Conservation (phyloP, 2,797 vertebrate genomes). For the Stomatorhinus walkeri region DNA sequence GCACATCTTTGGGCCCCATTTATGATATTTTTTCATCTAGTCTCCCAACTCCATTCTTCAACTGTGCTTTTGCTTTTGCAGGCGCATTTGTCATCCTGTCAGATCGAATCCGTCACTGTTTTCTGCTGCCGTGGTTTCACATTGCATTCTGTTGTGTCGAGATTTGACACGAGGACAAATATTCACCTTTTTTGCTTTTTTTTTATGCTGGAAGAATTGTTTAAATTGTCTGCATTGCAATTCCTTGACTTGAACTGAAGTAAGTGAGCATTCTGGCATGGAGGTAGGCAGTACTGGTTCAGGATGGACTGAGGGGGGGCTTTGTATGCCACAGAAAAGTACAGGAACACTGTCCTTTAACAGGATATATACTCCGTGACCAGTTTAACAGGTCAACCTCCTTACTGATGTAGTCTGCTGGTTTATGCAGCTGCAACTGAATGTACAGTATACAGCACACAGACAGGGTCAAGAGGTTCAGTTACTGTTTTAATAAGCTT, state of each 20-base stretch:
- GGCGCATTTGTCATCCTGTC: constrained; percentile 69
- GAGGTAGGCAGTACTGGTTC: not conserved
- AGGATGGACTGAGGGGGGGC: not conserved
- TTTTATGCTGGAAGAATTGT: constrained; percentile 22
- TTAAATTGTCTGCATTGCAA: constrained; percentile 12
- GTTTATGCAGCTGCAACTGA: not conserved
- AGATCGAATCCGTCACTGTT: constrained; percentile 61
- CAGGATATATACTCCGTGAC: not conserved
- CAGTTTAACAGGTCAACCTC: not conserved
- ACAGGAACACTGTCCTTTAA: not conserved
- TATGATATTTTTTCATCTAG: constrained; percentile 34
- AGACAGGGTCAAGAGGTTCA: not conserved
- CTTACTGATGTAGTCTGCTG: not conserved
- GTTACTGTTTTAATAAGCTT: not conserved
- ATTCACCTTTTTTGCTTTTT: constrained; percentile 25
- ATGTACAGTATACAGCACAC: not conserved
- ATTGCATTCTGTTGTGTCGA: constrained; percentile 45
- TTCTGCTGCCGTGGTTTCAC: constrained; percentile 47
- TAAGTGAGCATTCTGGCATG: not conserved
- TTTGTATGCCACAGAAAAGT: not conserved
- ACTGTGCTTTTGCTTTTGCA: constrained; percentile 52
- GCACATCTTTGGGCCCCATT: not conserved
- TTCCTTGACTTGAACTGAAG: not conserved
- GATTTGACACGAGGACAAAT: constrained; percentile 56
- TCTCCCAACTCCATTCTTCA: constrained; percentile 36